Base-by-base conservation (phyloP, 2,113 vertebrate genomes). In the Nanger granti region DNA sequence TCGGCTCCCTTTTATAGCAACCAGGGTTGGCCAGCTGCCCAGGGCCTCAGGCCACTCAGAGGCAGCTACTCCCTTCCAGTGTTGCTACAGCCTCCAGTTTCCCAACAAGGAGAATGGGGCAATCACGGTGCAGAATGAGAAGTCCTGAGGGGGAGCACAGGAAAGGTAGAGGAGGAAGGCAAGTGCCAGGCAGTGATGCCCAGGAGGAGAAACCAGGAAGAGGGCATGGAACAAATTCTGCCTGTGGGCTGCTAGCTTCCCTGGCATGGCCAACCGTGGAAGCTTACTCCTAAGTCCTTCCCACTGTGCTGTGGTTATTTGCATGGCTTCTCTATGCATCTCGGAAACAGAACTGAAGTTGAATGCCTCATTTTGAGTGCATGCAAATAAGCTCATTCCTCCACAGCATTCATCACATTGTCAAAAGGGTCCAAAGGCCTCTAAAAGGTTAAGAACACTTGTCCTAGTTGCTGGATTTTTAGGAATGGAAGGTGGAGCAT, bases 71-170 rank as follows among this genome's bases (percentile, higher is more conserved):
- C 91, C 66, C 93, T 89, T 12, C 37, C 47, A 54, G 14, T 3
- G 60, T 98, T 98, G 93, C 96, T 55, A 88, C 93, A 97, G 89
- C 28, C 60, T 37, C 88, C 15, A 8, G 91, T 98, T 98, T 97
- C 98, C 76, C 94, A 98, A 98, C 54, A 82, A 41, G 64, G 49
- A 73, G 47, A 62, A 10, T 98, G 96, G 91, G 85, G 92, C 87
- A 98, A 98, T 95, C 85, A 31, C 62, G 41, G 52, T 14, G 2
- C 64, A 87, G 90, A 79, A 57, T n/a, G 89, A 83, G 80, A 34
- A 66, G 37, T 93, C 96, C 60, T 54, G 82, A 49, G 29, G 29
- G 10, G 34, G 37, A 29, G n/a, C 83, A 26, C 34, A 44, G 28
- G 13, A 41, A 73, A 55, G 20, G 76, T 0, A 6, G 52, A 76